Base-by-base conservation (phyloP, 1,140 invertebrate genomes). In the Drosophila obscura region DNA sequence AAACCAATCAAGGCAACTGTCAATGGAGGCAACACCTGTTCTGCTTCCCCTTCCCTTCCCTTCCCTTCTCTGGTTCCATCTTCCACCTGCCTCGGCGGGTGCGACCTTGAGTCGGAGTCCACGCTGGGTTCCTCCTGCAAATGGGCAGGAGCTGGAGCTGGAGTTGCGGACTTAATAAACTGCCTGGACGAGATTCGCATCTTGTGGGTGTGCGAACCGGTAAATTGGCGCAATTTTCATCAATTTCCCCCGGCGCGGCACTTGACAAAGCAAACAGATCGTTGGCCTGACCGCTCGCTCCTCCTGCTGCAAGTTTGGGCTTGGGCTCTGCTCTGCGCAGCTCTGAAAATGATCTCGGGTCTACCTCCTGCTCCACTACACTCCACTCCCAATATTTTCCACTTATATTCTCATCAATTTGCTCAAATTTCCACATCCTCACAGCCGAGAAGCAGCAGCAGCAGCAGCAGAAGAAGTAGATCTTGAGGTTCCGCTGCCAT, bases 1-100 rank as follows among this genome's bases (percentile, higher is more conserved):
- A 80, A 80, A 53, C 57, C 68, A 85, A 74, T 85, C 81, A 85
- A 83, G 77, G 67, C 64, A 57, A 85, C 81, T 84, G 81, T 85
- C 81, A 85, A 85, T 77, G 55, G 63, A 49, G 81, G 77, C 65
- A 80, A 85, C 81, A 85, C 81, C 81, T 77, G 73, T 65, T 77
- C 44, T 50, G 49, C 49, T 53, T 35, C 73, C 11, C 8, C 13
- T 11, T 39, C 8, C 26, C 0, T 26, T 2, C 2, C 22, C 22
- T 2, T 28, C 6, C 1, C 26, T 28, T 6, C 28, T 19, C 19
- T 19, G 19, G 19, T 64, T 64, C 35, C 35, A 60, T 58, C 44
- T 43, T 43, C 16, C 51, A 57, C 22, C n/a, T 8, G 48, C 35
- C 24, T 45, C 49, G 26, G 15, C 49, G n/a, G 22, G 8, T 41